Conservation (phyloP, 37 sponge, comb jelly and placozoan species). For the Aplysina aerophoba region DNA sequence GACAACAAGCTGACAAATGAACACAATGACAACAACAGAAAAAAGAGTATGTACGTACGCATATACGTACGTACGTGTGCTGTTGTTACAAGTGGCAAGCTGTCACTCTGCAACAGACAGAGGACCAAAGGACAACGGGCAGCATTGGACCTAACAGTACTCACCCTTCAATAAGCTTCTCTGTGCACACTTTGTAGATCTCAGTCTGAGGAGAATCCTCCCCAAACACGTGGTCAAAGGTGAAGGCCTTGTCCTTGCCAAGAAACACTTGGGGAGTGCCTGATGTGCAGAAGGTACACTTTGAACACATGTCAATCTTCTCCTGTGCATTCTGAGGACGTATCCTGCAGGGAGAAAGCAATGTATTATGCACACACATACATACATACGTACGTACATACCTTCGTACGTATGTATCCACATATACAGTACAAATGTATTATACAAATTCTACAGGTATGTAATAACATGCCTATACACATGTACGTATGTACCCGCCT, state of each 20-base stretch:
- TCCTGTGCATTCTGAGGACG: constrained; percentile 91
- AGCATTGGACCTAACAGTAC: too few relatives aligned
- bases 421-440: background rate
- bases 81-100: too few relatives aligned
- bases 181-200: constrained; percentile 68
- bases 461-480: background rate
- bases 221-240: constrained; percentile 95
- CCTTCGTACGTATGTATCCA: background rate
- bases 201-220: constrained; percentile 56
- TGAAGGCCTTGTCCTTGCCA: constrained; percentile 95
- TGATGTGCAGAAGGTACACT: constrained; percentile 82
- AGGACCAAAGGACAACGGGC: background rate
- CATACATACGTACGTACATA: background rate
- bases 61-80: background rate
- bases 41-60: background rate
- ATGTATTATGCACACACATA: background rate
- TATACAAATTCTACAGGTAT: background rate
- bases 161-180: constrained; percentile 85
- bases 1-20: too few relatives aligned
- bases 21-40: constrained; percentile 1
- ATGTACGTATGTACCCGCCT: background rate
- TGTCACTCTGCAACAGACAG: too few relatives aligned
- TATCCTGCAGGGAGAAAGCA: constrained; percentile 59
- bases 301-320: constrained; percentile 87
- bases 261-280: constrained; percentile 88